Base-by-base conservation (phyloP, 2,888 invertebrate species). In the Falcaria lacertinaria region DNA sequence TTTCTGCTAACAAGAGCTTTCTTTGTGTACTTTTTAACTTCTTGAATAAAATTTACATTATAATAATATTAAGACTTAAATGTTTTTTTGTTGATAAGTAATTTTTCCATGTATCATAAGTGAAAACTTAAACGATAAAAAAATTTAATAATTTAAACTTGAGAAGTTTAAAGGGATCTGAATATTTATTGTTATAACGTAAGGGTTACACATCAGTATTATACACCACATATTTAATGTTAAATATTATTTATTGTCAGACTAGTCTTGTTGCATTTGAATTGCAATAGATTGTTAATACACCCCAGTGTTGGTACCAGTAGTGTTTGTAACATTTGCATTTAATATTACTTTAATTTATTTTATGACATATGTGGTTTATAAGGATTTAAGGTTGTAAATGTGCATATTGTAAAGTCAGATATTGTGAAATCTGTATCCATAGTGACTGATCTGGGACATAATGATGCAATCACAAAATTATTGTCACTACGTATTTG, bases 201-300 rank as follows among this genome's bases (percentile, higher is more conserved):
- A 54, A 22, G 48, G 43, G 46, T 45, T 62, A 71, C 64, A 70
- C 74, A 74, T 75, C 72, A 83, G 80, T 80, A 80, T 78, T 80
- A 76, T 66, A 67, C 45, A 71, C 70, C 69, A 74, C 74, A 73
- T 74, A 73, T 64, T 61, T 36, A 36, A 19, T 7, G n/a, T n/a
- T n/a, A n/a, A 8, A 36, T 22, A 17, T 19, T 14, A 34, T 39
- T 15, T 43, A 37, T 37, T 37, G 19, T 11, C 13, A 41, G n/a
- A 45, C 56, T 55, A 57, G 51, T 57, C 51, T 43, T 41, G 25
- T 47, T 50, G 53, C 54, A 53, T 57, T 57, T 37, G 11, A 14
- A 11, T n/a, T n/a, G n/a, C n/a, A n/a, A n/a, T n/a, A n/a, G n/a
- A n/a, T n/a, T n/a, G n/a, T n/a, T n/a, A n/a, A n/a, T n/a, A 15